Base-by-base conservation (phyloP, 2,113 vertebrate genomes). In the Alosa alosa region DNA sequence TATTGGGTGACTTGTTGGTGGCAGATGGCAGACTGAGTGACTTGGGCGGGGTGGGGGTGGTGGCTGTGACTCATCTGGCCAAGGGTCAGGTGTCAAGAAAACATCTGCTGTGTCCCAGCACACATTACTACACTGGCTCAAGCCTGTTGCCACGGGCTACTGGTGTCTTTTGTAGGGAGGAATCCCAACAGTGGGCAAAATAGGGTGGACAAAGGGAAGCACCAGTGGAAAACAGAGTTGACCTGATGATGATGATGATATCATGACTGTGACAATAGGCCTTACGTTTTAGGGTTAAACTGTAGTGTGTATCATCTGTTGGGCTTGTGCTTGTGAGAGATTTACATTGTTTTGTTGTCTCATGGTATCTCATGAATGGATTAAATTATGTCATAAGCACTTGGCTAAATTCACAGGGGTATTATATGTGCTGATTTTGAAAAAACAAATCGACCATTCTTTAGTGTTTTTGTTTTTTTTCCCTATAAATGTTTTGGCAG, bases 1-100 rank as follows among this genome's bases (percentile, higher is more conserved):
- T 88, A 92, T 89, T 86, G 57, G 87, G 90, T 60, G 91, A 93
- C 91, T 92, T 92, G 90, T 89, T 86, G 86, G 90, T 92, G 93
- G 96, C 97, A 99, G 97, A 99, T 99, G 98, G 97, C 95, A 91
- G 93, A 94, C 95, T 94, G 94, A 68, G 91, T 78, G 72, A 72
- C 64, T 72, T 83, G 45, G 83, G 46, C 86, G 92, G 93, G 93
- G 94, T 95, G 95, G 95, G 95, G 96, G 96, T 92, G 94, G 95
- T 93, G 93, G 90, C 90, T 88, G 90, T 93, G 92, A 93, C 94
- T 95, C 91, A 95, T 95, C 96, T 96, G 94, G 95, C 93, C 90
- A 81, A 41, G 94, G 97, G 96, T 97, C 94, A 97, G 92, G 97
- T 97, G 97, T 98, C 96, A 11, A 86, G 83, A 91, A 93, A 96